phyloP scores from a whole-genome alignment of 1,140 invertebrate species.

The Macrostomum lignano region DNA sequence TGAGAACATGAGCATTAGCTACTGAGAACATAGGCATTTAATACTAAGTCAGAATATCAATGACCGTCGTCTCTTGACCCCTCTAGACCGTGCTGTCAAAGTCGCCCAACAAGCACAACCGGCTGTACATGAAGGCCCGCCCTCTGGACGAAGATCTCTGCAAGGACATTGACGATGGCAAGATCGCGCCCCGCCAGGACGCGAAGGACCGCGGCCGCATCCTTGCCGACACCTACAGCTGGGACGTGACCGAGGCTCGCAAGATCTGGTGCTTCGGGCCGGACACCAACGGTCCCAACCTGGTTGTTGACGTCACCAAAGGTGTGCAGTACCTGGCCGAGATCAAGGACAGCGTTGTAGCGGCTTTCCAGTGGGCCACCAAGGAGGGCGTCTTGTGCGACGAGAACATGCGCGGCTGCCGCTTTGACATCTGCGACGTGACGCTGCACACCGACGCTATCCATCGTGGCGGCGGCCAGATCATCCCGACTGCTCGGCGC shows the following conservation, averaged over 20 bases:
- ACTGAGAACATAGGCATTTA: no score
- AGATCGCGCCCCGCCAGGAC: conserved; percentile 76
- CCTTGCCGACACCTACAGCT: conserved; percentile 73
- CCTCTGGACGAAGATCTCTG: conserved; percentile 83
- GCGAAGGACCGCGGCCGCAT: conserved; percentile 76
- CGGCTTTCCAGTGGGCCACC: conserved; percentile 97
- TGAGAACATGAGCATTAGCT: no score
- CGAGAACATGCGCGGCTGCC: conserved; percentile 78
- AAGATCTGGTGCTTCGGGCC: conserved; percentile 99
- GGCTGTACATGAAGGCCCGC: conserved; percentile 77
- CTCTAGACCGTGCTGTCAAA: no score
- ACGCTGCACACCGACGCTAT: conserved; percentile 97
- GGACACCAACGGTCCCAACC: conserved; percentile 84
- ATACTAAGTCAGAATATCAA: no score
- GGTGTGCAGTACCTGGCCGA: conserved; percentile 92
- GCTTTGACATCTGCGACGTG: conserved; percentile 96
- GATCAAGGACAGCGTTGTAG: conserved; percentile 66
- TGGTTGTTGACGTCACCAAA: conserved; percentile 87
- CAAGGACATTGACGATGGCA: conserved; percentile 81
- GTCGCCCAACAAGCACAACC: conserved; percentile 98
- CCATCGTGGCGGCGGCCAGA: conserved; percentile 97
- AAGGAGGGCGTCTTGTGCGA: conserved; percentile 75
- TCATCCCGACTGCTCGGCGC: conserved; percentile 93
- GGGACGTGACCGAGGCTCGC: conserved; percentile 82
- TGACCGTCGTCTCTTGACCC: no score